These are phyloP conservation scores for Mastomys natalensis DNA, from an alignment of 2,113 vertebrate species.

Conservation along the genomic window DNA sequence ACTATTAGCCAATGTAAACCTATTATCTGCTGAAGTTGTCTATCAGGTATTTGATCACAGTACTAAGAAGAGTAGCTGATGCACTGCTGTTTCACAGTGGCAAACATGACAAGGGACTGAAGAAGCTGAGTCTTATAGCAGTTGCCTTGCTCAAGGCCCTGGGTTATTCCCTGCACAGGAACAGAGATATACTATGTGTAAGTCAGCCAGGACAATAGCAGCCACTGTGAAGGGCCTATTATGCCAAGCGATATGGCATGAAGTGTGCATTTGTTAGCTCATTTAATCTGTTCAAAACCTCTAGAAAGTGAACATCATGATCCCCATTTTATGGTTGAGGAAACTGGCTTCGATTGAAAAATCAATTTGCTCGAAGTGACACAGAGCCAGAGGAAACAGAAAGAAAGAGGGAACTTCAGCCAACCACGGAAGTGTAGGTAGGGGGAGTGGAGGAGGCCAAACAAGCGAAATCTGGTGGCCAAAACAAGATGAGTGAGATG, in stretches of 20 bases:
- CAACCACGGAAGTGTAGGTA: not conserved
- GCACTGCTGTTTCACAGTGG: not conserved
- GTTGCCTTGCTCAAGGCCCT: not conserved
- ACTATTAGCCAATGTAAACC: not conserved
- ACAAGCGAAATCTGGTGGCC: not conserved
- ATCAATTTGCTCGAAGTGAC: not conserved
- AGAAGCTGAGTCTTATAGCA: not conserved
- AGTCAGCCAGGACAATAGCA: not conserved
- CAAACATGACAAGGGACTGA: not conserved
- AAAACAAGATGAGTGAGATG: not conserved
- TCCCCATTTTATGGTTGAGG: slow-evolving; percentile 8
- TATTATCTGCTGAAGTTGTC: not conserved
- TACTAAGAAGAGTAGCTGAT: not conserved
- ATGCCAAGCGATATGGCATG: not conserved
- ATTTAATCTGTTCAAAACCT: slow-evolving; percentile 17
- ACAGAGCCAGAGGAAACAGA: not conserved
- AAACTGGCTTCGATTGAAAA: slow-evolving; percentile 5
- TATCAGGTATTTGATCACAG: not conserved
- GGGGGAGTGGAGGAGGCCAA: not conserved
- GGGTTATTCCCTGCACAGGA: not conserved
- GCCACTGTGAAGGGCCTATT: not conserved
- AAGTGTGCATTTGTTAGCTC: not conserved
- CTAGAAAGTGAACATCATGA: not conserved
- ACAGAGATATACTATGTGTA: not conserved
- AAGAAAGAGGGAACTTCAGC: not conserved